Conservation (phyloP, 2,113 vertebrate species). For the Reinhardtius hippoglossoides region DNA sequence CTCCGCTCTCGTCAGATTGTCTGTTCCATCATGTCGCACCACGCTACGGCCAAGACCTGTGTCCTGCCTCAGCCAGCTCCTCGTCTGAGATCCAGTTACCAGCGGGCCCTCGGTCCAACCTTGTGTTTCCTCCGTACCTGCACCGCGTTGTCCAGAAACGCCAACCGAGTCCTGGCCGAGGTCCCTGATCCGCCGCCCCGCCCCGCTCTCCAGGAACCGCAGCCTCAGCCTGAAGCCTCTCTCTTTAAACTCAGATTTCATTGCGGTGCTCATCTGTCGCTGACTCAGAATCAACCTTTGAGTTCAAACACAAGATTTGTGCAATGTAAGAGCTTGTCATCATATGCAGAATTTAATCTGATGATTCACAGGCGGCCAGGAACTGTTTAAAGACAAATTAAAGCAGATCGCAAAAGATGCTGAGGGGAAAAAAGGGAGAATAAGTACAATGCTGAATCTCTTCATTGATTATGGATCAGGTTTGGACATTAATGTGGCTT, state of each 20-base stretch:
- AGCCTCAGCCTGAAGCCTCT: not conserved
- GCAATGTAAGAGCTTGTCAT: not conserved
- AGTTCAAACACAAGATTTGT: not conserved
- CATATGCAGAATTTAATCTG: constrained; percentile 5
- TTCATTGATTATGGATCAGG: too few species aligned
- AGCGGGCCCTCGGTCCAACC: not conserved
- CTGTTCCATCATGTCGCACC: not conserved
- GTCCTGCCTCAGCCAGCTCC: not conserved
- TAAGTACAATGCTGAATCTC: not conserved
- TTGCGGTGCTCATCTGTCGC: constrained; percentile 1
- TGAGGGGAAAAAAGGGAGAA: too few species aligned
- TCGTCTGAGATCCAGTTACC: not conserved
- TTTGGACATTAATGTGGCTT: not conserved
- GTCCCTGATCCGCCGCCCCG: not conserved
- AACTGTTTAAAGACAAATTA: constrained; percentile 18
- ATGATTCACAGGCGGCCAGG: constrained; percentile 5
- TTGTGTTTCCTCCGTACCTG: not conserved
- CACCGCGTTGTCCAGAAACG: not conserved
- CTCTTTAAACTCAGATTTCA: not conserved
- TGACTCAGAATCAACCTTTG: not conserved
- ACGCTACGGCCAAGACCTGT: too few species aligned
- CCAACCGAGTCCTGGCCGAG: not conserved
- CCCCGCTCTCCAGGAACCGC: not conserved
- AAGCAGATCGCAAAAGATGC: constrained; percentile 9
- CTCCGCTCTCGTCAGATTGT: not conserved